Evolutionary conservation across 2,113 vertebrate species (phyloP), one percentile per base, ranked within the genome.

Genomic region (Nibea albiflora): DNA sequence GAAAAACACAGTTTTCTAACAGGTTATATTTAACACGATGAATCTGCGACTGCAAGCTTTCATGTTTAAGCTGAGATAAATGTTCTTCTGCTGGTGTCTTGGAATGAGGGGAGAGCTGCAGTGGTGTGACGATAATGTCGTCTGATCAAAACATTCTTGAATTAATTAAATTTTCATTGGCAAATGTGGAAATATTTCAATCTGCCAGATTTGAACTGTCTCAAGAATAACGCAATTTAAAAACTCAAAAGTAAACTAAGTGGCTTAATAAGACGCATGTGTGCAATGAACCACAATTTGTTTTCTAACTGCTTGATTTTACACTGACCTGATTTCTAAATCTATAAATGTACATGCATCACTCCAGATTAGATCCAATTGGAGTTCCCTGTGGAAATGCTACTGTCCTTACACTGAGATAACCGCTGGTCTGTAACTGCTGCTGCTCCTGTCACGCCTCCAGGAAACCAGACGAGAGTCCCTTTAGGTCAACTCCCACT

Each of bases 401-500:
- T 78, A 42, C 58, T 50, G 49, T 83, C 22, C 42, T 67, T 19
- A 69, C 61, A 61, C 7, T 68, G 60, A 72, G 61, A 79, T 83
- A 70, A 73, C 65, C 11, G 16, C 10, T 49, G 20, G 28, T 74
- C 42, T 82, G 58, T 53, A n/a, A 65, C 73, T 39, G 8, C 35
- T 39, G 35, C 35, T 81, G 71, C 46, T 72, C 28, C 66, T 60
- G 73, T 73, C 79, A 76, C 10, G 24, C 78, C 83, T 76, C 69
- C 56, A 79, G 84, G 78, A 89, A 84, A 53, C 75, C 85, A 82
- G 73, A 71, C 46, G 2, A 66, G 76, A 67, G 74, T 88, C 73
- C 84, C 76, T 73, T 90, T 49, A 90, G 88, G 85, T 90, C 87
- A 77, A 31, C 78, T 76, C 65, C 78, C 66, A 88, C 90, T 86